These are phyloP conservation scores for Thaumetopoea pityocampa DNA, from an alignment of 1,140 invertebrate species.

Conservation along the genomic window DNA sequence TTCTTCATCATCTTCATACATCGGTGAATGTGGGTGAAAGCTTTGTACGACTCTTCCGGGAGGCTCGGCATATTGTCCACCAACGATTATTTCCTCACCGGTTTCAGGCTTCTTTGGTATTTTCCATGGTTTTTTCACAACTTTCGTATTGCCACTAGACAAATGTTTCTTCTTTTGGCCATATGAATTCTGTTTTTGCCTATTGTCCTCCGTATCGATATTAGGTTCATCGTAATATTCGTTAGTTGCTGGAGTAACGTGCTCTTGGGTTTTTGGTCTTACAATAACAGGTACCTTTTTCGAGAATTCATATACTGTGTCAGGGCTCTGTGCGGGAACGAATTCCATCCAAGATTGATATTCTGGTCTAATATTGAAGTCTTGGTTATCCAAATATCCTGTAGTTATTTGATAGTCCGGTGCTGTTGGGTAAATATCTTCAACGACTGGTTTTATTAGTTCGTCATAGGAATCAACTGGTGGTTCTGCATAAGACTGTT, in stretches of 20 bases:
- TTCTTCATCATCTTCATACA: constrained; percentile 35
- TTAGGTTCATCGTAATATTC: constrained; percentile 20
- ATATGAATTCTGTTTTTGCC: constrained; percentile 21
- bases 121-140: constrained; percentile 20
- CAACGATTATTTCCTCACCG: constrained; percentile 55
- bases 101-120: constrained; percentile 1
- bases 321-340: constrained; percentile 21
- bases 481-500: constrained; percentile 36
- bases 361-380: constrained; percentile 20
- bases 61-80: constrained; percentile 67
- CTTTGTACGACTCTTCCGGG: constrained; percentile 51
- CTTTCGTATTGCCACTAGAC: neutral
- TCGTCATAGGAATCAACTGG: constrained; percentile 42
- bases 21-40: constrained; percentile 25
- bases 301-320: constrained; percentile 29
- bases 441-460: constrained; percentile 23
- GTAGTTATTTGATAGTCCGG: constrained; percentile 20
- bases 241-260: constrained; percentile 8
- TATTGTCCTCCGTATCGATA: constrained; percentile 26
- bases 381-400: constrained; percentile 15
- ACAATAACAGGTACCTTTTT: constrained; percentile 30
- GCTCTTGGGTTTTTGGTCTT: constrained; percentile 25
- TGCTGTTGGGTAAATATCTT: constrained; percentile 19
- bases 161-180: constrained; percentile 9
- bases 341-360: constrained; percentile 28